phyloP scores from a whole-genome alignment of 2,888 invertebrate genomes.

The Glyphotaelius pellucidus region DNA sequence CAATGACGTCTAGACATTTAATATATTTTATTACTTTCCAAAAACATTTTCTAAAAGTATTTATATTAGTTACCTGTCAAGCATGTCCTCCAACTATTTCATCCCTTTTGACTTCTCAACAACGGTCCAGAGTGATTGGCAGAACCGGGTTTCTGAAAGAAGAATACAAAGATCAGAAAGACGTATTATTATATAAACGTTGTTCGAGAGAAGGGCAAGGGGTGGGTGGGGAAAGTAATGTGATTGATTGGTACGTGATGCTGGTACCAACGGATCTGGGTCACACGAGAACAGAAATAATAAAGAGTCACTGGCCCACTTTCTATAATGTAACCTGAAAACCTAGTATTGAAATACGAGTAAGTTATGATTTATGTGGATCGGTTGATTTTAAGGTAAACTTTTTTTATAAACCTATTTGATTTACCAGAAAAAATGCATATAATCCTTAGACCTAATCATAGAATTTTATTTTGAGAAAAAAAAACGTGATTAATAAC shows the following conservation, averaged over 20 bases:
- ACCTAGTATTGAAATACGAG: background rate
- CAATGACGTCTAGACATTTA: background rate
- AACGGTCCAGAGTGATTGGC: conserved; percentile 2
- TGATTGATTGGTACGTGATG: conserved; percentile 13
- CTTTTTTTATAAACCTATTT: too few species aligned
- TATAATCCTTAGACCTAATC: too few species aligned
- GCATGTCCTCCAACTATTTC: background rate
- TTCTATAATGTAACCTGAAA: background rate
- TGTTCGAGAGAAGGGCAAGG: background rate
- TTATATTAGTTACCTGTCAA: background rate
- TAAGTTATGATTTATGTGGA: background rate
- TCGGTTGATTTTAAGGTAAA: too few species aligned
- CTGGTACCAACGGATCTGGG: background rate
- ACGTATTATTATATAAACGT: background rate
- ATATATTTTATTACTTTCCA: background rate
- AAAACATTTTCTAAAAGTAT: too few species aligned
- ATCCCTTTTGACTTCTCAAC: background rate
- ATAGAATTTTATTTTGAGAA: too few species aligned
- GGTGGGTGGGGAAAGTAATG: background rate
- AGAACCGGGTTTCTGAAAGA: conserved; percentile 15
- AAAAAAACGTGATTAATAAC: too few species aligned
- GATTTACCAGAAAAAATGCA: too few species aligned
- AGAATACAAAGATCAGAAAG: background rate
- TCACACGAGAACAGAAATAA: background rate
- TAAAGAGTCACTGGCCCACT: background rate